Evolutionary conservation across 2,113 vertebrate genomes (phyloP).

Genomic region (Zapus hudsonius): DNA sequence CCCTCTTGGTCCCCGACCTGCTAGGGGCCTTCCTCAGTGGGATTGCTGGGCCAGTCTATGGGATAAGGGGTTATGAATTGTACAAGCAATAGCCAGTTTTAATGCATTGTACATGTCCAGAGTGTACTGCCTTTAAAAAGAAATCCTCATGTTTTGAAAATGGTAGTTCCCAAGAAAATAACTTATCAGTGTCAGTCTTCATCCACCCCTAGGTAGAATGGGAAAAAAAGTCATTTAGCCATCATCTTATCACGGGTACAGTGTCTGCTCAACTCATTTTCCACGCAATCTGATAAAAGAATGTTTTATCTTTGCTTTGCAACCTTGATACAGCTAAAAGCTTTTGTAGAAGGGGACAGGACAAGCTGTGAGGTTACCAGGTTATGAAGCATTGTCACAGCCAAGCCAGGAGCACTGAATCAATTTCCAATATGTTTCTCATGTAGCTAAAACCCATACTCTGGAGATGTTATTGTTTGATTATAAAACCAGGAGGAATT

Average conservation of each 20-base stretch:
- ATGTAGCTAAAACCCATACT: constrained; percentile 61
- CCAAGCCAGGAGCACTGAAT: constrained; percentile 67
- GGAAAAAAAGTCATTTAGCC: constrained; percentile 80
- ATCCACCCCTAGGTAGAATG: constrained; percentile 78
- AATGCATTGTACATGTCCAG: constrained; percentile 57
- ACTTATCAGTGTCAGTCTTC: constrained; percentile 79
- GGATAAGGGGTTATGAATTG: no score
- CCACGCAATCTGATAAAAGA: constrained; percentile 81
- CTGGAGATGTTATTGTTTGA: constrained; percentile 83
- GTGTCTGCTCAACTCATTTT: constrained; percentile 79
- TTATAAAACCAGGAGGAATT: constrained; percentile 74
- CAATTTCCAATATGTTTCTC: constrained; percentile 77
- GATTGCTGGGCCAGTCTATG: no score
- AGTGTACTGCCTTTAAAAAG: constrained; percentile 55
- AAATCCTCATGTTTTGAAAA: constrained; percentile 70
- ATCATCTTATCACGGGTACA: constrained; percentile 75
- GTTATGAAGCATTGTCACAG: constrained; percentile 74
- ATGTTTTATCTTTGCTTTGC: constrained; percentile 76
- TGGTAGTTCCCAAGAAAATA: constrained; percentile 73
- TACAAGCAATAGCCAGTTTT: no score
- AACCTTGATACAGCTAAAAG: constrained; percentile 70
- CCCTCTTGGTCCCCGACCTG: no score
- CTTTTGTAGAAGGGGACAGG: constrained; percentile 41
- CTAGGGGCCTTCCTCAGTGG: no score
- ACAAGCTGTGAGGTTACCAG: constrained; percentile 58